Base-by-base conservation (phyloP, 1,140 invertebrate genomes). In the Wiebesia pumilae region DNA sequence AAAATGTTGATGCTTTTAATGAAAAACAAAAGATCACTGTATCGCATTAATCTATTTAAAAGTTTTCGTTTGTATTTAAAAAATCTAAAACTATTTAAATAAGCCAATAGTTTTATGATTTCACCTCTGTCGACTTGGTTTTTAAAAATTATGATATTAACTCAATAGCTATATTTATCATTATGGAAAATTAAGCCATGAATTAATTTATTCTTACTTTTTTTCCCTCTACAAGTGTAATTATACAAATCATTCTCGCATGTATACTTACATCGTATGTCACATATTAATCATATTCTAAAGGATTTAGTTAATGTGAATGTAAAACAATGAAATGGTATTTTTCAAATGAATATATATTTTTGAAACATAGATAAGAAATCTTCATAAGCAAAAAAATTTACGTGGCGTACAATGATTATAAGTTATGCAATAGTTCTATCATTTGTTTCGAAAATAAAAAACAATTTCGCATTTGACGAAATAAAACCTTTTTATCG, bases 201-300 rank as follows among this genome's bases (percentile, higher is more conserved):
- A 27, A 73, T 73, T 38, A 4, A 40, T 40, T 73, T 40, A 21
- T 6, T 40, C 69, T 40, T 73, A 40, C 69, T 73, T 24, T 73
- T 73, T 73, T 73, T 73, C 35, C 40, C 35, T 24, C 21, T 6
- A 33, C 69, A 75, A 43, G n/a, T n/a, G 21, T 73, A 43, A 75
- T 75, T 43, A 75, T 38, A 27, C 71, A 43, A 75, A n/a, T n/a
- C 38, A n/a, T n/a, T 75, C 71, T 43, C n/a, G 71, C 38, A 43
- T 43, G 12, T 43, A 43, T 6, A 43, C 38, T 43, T 27, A 27
- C 19, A 14, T 40, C 27, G 40, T n/a, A 43, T 10, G 27, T n/a
- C 38, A 75, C 38, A n/a, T 43, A 43, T 43, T 43, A 75, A 75
- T 75, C 71, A 43, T 38, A 73, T 16, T 35, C 0, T 14, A 24